Percentiles rank a stretch among this genome's conserved stretches.
phyloP scores from a whole-genome alignment of 2,113 vertebrate genomes.

The Malaclemys terrapin region DNA sequence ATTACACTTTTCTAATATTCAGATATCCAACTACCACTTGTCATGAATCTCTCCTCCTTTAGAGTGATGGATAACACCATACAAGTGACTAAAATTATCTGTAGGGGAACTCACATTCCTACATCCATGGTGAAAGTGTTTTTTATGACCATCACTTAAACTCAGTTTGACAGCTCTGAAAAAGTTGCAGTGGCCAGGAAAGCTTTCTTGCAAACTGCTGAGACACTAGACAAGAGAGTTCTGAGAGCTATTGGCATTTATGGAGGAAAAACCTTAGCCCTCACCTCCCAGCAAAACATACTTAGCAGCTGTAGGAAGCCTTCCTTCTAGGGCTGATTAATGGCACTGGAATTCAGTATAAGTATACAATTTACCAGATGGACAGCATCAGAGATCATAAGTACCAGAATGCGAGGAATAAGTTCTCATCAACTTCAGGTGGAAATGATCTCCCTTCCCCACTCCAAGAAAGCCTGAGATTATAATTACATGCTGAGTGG shows the following conservation, averaged over 20 bases:
- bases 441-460: background rate
- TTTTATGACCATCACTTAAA: background rate
- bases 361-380: background rate
- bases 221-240: background rate
- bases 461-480: background rate
- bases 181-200: background rate
- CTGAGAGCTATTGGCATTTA: background rate
- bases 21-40: accelerated
- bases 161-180: background rate
- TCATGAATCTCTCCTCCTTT: background rate
- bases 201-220: background rate
- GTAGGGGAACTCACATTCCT: background rate
- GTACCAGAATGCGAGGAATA: background rate
- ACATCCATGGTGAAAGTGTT: background rate
- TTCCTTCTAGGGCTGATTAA: background rate
- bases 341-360: background rate
- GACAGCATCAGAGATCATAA: background rate
- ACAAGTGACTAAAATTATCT: background rate
- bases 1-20: background rate
- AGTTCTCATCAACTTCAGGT: background rate
- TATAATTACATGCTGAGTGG: background rate
- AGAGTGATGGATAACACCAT: no score
- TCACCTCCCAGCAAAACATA: background rate
- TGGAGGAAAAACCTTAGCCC: background rate
- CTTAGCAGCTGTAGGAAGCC: background rate